Evolutionary conservation across 2,888 invertebrate genomes (phyloP), one percentile per base, ranked within the genome.

Genomic region (Candidula unifasciata): DNA sequence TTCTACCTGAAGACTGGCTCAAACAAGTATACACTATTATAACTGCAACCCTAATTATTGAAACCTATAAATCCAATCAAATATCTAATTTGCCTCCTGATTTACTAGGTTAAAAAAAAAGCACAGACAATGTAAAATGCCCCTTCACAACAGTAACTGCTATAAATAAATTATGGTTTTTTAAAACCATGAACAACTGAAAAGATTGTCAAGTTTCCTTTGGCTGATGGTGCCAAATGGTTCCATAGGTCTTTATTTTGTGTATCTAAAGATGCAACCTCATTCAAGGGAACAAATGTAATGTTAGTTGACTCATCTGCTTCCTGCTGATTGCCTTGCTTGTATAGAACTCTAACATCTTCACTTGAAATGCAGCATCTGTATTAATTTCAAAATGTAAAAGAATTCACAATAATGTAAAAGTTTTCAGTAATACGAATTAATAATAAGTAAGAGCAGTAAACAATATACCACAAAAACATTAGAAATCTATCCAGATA

Each of bases 221-320:
- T 88, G 69, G 91, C 99, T 0, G 99, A 99, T 3, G 99, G 99
- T 16, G 93, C 92, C 87, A 93, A 83, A 44, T 88, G 86, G 27
- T 87, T 82, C 93, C 93, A 93, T 21, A 92, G 64, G 18, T 89
- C 87, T 93, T 99, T 99, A 88, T 97, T 95, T 93, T 98, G 97
- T 91, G 99, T 96, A 86, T 98, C 97, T 85, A 97, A 96, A 88
- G 96, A 95, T 79, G 96, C 95, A 88, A 99, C 97, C 90, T 98
- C 97, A 86, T 98, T 96, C 3, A 91, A 16, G 0, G 91, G 88
- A 13, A 93, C 24, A 80, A 92, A 86, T 82, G 89, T 87, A 78
- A 93, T 92, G 66, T 87, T 89, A 24, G 92, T 92, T 8, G 93
- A 92, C 84, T 93, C 93, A 73, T 92, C 92, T 0, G 93, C 93